Conservation (phyloP, 2,888 invertebrate genomes). For the Drosophila koepferae region DNA sequence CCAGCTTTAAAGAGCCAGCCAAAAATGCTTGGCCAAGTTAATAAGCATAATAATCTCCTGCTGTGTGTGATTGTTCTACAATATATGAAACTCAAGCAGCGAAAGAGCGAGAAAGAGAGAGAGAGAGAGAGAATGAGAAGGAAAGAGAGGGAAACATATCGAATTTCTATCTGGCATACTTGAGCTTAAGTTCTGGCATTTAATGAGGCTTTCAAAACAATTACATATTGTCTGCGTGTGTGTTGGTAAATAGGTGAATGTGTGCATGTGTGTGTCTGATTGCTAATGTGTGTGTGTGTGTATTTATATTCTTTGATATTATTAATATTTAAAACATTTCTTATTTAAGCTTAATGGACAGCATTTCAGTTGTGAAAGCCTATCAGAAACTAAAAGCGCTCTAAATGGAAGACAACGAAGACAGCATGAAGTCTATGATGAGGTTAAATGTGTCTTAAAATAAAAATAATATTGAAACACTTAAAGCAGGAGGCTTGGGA, state of each 20-base stretch:
- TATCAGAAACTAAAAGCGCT: background rate
- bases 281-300: constrained; percentile 35
- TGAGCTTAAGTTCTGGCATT: constrained; percentile 74
- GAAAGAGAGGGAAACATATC: background rate
- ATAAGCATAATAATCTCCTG: constrained; percentile 73
- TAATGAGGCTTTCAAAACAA: constrained; percentile 81
- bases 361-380: constrained; percentile 13
- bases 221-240: constrained; percentile 54
- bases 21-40: constrained; percentile 51
- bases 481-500: too few relatives aligned
- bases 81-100: constrained; percentile 8
- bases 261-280: constrained; percentile 32
- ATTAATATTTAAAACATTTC: constrained; percentile 68
- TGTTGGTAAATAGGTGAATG: background rate
- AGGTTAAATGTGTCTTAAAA: background rate
- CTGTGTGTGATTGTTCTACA: constrained; percentile 34
- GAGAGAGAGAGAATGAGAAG: background rate
- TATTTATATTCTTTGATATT: constrained; percentile 46
- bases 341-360: constrained; percentile 27
- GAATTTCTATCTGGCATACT: constrained; percentile 22
- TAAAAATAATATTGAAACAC: too few relatives aligned
- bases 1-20: constrained; percentile 62
- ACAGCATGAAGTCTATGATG: too few relatives aligned
- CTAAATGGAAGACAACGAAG: background rate
- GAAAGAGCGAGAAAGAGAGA: background rate